A percentile compares a stretch with the other conserved stretches of the same genome.
Conservation (phyloP, 1,140 invertebrate genomes). For the Trigoniulus corallinus region DNA sequence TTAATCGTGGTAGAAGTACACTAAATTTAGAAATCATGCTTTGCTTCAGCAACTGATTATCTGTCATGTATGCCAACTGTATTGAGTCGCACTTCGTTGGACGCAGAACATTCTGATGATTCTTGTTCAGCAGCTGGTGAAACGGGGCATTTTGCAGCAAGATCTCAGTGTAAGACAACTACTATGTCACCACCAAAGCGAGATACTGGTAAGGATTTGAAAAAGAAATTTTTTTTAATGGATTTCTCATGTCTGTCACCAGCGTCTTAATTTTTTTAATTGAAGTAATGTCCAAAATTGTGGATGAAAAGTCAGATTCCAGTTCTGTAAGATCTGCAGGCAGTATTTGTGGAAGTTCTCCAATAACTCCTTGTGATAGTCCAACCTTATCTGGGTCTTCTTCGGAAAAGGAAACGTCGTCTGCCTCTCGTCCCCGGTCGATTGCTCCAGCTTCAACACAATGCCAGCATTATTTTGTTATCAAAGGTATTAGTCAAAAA, state of each 20-base stretch:
- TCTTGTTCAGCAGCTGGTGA: slow-evolving; percentile 8
- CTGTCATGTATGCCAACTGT: slow-evolving; percentile 1
- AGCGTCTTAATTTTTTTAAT: slow-evolving; percentile 7
- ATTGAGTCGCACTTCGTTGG: slow-evolving; percentile 9
- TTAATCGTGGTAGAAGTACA: no score
- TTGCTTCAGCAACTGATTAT: slow-evolving; percentile 3
- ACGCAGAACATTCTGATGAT: slow-evolving; percentile 11
- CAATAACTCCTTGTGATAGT: slow-evolving; percentile 20
- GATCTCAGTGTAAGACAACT: slow-evolving; percentile 10
- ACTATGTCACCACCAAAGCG: slow-evolving; percentile 17
- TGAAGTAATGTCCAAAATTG: slow-evolving; percentile 8
- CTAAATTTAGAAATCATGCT: no score
- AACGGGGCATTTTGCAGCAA: slow-evolving; percentile 9
- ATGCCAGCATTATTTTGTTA: slow-evolving; percentile 28
- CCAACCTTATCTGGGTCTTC: slow-evolving; percentile 12
- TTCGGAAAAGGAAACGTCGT: slow-evolving; percentile 8
- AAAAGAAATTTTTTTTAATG: no score
- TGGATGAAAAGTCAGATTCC: slow-evolving; percentile 13
- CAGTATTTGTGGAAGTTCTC: slow-evolving; percentile 14
- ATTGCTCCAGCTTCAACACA: neutral
- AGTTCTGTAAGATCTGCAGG: slow-evolving; percentile 10
- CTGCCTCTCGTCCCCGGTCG: neutral
- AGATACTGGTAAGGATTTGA: no score
- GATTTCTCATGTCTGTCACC: no score
- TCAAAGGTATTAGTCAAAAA: slow-evolving; percentile 31